phyloP scores from a whole-genome alignment of 2,888 invertebrate species.

The Sminthurinus aureus region DNA sequence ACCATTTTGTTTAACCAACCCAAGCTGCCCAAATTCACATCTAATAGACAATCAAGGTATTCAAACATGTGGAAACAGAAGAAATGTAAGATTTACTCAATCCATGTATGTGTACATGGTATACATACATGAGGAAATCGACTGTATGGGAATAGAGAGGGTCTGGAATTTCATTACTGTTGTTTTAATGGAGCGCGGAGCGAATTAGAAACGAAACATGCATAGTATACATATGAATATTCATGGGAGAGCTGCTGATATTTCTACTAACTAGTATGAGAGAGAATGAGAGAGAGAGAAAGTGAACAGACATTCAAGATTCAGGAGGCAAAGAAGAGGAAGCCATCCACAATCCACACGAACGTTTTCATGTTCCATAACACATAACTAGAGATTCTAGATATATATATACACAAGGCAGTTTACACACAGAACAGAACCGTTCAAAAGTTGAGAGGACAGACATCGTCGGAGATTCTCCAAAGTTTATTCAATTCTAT shows the following conservation, averaged over 20 bases:
- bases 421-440: background rate
- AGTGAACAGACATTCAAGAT: background rate
- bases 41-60: too few relatives aligned
- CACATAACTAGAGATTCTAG: background rate
- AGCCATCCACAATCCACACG: background rate
- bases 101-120: background rate
- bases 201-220: background rate
- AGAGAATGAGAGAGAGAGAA: background rate
- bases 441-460: too few relatives aligned
- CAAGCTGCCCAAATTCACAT: background rate
- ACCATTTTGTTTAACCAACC: background rate
- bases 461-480: background rate
- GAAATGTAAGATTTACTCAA: background rate
- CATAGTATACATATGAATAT: constrained; percentile 1
- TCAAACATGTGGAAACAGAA: background rate
- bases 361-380: background rate
- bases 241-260: background rate
- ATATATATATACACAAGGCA: background rate
- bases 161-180: constrained; percentile 23
- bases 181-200: constrained; percentile 15
- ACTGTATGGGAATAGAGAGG: background rate
- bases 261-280: background rate
- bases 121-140: background rate
- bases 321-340: background rate
- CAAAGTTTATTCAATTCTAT: background rate